A percentile compares a stretch with the other conserved stretches of the same genome.
These are phyloP conservation scores for Zeus faber DNA, from an alignment of 2,113 vertebrate species.

Conservation along the genomic window DNA sequence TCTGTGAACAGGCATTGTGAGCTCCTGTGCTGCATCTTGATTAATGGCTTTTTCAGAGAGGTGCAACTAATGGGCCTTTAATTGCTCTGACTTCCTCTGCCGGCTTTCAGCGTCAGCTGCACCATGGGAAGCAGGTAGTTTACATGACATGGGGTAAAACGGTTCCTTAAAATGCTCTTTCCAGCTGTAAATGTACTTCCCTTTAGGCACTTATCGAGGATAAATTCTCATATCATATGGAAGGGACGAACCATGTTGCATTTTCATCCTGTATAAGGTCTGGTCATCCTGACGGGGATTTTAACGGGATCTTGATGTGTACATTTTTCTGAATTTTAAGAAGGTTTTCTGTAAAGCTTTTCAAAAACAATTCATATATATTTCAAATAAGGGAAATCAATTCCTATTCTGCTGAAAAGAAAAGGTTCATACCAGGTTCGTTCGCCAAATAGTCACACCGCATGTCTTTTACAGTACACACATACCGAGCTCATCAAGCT, in stretches of 20 bases:
- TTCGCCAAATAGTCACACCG: no score
- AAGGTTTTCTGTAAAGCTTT: no score
- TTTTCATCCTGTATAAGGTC: conserved; percentile 10
- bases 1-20: conserved; percentile 51
- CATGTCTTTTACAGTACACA: no score
- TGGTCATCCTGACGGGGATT: conserved; percentile 20
- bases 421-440: no score
- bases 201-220: conserved; percentile 9
- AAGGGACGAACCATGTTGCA: no score
- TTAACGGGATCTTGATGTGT: no score
- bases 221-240: conserved; percentile 8
- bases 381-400: no score
- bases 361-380: no score
- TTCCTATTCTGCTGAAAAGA: no score
- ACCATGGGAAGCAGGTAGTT: conserved; percentile 27
- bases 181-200: conserved; percentile 22
- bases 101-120: conserved; percentile 33
- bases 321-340: no score
- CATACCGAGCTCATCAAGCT: conserved; percentile 16
- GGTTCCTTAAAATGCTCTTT: background rate
- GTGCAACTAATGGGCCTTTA: conserved; percentile 73
- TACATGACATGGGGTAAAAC: conserved; percentile 14
- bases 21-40: conserved; percentile 53
- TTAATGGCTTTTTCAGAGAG: conserved; percentile 70
- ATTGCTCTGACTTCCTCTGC: conserved; percentile 65